Conservation (phyloP, 1,140 invertebrate genomes). For the Euura lappo region DNA sequence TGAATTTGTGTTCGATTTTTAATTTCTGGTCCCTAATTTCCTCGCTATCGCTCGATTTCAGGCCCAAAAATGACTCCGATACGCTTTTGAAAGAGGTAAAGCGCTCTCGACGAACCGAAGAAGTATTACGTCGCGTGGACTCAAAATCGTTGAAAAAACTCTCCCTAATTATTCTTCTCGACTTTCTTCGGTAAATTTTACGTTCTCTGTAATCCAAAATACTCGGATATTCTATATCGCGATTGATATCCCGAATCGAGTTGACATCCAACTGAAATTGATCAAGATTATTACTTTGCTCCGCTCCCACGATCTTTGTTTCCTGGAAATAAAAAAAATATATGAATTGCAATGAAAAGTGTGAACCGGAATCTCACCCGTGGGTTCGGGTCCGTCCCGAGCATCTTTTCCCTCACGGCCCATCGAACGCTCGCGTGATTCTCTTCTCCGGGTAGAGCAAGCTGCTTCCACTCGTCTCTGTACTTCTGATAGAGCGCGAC, state of each 20-base stretch:
- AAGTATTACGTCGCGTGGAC: not conserved
- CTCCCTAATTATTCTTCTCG: not conserved
- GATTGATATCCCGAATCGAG: not conserved
- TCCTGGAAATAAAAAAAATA: not conserved
- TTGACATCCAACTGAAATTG: not conserved
- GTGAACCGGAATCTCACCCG: conserved; percentile 37
- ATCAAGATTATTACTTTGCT: not conserved
- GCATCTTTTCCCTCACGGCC: conserved; percentile 65
- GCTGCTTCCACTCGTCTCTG: conserved; percentile 73
- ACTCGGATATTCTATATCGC: not conserved
- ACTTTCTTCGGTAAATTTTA: conserved; percentile 1
- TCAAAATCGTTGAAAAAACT: not conserved
- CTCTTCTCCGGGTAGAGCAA: conserved; percentile 74
- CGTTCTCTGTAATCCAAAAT: not conserved
- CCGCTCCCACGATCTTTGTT: not conserved
- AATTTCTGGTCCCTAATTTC: not conserved
- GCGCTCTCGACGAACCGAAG: too few species aligned
- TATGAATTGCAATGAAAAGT: not conserved
- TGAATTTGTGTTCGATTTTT: not conserved
- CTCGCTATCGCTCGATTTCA: too few species aligned
- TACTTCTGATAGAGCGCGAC: conserved; percentile 79
- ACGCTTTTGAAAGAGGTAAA: not conserved
- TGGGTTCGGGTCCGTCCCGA: conserved; percentile 56
- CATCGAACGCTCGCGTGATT: conserved; percentile 67
- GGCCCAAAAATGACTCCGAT: not conserved